Conservation (phyloP, 2,797 vertebrate genomes). For the Neosalanx taihuensis region DNA sequence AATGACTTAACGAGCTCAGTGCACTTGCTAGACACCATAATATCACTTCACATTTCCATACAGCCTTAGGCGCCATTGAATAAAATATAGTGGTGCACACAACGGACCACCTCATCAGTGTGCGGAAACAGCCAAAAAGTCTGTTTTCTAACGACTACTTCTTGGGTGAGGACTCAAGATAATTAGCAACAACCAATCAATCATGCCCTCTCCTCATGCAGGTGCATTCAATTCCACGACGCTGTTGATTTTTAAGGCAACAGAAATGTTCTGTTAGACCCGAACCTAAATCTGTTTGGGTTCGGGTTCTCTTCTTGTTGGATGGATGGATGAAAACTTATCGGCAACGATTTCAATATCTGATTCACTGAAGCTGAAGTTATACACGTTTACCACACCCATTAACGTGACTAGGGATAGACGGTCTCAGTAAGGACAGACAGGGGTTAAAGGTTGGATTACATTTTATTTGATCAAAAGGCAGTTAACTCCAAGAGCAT, state of each 20-base stretch:
- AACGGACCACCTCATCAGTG: constrained; percentile 17
- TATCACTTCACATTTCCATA: constrained; percentile 7
- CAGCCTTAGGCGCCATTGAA: constrained; percentile 55
- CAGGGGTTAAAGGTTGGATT: constrained; percentile 84
- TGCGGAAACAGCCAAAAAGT: constrained; percentile 5
- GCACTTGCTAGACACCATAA: constrained; percentile 41
- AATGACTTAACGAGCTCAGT: constrained; percentile 38
- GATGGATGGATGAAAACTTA: too few species aligned
- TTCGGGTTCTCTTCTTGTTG: too few species aligned
- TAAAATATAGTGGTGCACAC: constrained; percentile 19
- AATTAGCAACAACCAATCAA: neutral
- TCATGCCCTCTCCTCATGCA: neutral
- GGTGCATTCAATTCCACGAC: too few species aligned
- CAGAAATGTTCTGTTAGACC: too few species aligned
- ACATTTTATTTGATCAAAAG: constrained; percentile 99
- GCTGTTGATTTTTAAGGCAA: too few species aligned
- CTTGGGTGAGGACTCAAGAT: neutral
- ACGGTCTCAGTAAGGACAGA: constrained; percentile 39
- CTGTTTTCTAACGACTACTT: too few species aligned
- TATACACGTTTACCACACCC: neutral
- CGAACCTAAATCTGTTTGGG: too few species aligned
- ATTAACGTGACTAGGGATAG: neutral
- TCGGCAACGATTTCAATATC: too few species aligned
- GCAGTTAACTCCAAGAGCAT: constrained; percentile 77
- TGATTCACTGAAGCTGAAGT: too few species aligned